These are phyloP conservation scores for Pocillopora damicornis DNA, from an alignment of 64 coral and sea anemone species.

Conservation along the genomic window DNA sequence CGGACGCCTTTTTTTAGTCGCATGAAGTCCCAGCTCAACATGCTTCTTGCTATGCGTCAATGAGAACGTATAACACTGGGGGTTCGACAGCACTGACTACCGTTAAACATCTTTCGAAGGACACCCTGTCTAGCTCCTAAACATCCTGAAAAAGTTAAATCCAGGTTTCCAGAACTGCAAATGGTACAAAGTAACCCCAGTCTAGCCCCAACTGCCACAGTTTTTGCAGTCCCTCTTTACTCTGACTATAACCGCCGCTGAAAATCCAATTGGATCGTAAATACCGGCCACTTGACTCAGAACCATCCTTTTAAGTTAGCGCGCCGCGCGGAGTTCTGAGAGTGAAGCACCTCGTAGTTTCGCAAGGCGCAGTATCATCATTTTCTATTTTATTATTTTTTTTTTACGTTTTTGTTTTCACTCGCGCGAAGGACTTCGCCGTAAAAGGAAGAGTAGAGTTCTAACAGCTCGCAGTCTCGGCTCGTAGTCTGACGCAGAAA, in stretches of 20 bases:
- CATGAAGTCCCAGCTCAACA: slow-evolving; percentile 43
- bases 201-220: slow-evolving; percentile 29
- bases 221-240: slow-evolving; percentile 42
- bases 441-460: too few relatives aligned
- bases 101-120: background rate
- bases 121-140: too few relatives aligned
- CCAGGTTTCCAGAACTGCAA: background rate
- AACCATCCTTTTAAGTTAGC: slow-evolving; percentile 22
- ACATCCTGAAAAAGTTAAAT: background rate
- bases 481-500: too few relatives aligned
- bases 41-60: slow-evolving; percentile 42
- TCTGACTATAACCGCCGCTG: slow-evolving; percentile 21
- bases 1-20: background rate
- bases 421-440: too few relatives aligned
- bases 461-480: too few relatives aligned
- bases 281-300: slow-evolving; percentile 33
- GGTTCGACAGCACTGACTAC: background rate
- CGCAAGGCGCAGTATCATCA: too few relatives aligned
- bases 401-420: too few relatives aligned
- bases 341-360: too few relatives aligned
- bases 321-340: too few relatives aligned
- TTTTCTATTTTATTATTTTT: too few relatives aligned
- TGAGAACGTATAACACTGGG: slow-evolving; percentile 23
- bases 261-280: slow-evolving; percentile 48
- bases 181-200: slow-evolving; percentile 16